These are phyloP conservation scores for Nemoura dubitans DNA, from an alignment of 2,888 invertebrate genomes.

Conservation along the genomic window DNA sequence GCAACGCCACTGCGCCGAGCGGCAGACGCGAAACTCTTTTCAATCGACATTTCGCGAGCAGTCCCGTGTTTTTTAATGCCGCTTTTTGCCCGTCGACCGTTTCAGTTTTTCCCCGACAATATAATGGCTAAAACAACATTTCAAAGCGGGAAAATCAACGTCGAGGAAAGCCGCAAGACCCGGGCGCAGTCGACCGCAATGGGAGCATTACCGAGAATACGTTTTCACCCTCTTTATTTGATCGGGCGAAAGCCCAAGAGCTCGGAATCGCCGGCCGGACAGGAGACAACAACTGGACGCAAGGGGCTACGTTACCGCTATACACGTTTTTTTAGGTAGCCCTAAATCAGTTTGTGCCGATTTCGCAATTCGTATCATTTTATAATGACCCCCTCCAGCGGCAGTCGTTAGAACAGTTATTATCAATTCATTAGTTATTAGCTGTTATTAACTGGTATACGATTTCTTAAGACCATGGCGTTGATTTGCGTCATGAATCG, in stretches of 20 bases:
- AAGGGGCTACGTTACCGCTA: neutral
- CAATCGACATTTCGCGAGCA: neutral
- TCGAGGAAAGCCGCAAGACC: neutral
- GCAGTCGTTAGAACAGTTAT: neutral
- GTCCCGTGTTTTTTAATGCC: neutral
- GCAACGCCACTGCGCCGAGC: too few species aligned
- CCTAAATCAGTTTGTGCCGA: neutral
- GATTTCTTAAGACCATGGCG: neutral
- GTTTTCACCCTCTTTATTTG: neutral
- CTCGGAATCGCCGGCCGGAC: neutral
- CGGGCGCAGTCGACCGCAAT: neutral
- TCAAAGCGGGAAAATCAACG: neutral
- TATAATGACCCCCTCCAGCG: neutral
- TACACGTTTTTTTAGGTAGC: neutral
- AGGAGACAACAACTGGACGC: neutral
- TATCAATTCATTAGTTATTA: conserved; percentile 1
- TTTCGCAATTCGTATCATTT: neutral
- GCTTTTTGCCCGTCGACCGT: neutral
- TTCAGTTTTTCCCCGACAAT: neutral
- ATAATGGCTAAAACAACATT: neutral
- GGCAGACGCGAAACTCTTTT: neutral
- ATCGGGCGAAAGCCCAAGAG: neutral
- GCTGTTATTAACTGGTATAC: neutral
- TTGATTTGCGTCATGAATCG: neutral
- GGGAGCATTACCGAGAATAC: neutral